phyloP scores from a whole-genome alignment of 2,797 vertebrate genomes.

The Orientallactaga sibirica region DNA sequence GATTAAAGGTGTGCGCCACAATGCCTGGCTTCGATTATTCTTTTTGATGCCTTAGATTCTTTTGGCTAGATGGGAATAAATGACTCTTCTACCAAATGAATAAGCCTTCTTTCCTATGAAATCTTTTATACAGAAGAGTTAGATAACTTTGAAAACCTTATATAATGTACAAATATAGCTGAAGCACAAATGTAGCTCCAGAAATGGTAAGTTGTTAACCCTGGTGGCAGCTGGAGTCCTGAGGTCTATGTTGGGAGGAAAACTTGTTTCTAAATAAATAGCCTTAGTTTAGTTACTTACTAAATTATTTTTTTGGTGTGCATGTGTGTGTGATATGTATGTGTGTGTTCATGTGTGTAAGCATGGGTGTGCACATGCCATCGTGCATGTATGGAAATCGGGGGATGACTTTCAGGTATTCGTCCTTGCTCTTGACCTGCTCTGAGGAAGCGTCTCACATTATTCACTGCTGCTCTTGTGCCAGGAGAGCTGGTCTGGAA shows the following conservation, averaged over 20 bases:
- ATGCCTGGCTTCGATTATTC: neutral
- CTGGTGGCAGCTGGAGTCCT: neutral
- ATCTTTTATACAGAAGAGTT: neutral
- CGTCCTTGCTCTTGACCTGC: too few species aligned
- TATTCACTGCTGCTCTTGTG: too few species aligned
- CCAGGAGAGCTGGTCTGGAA: too few species aligned
- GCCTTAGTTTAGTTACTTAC: neutral
- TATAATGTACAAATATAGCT: neutral
- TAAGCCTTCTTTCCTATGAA: neutral
- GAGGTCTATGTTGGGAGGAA: neutral
- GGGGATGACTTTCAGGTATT: too few species aligned
- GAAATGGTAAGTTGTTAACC: neutral
- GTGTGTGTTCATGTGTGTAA: too few species aligned
- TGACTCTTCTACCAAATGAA: neutral
- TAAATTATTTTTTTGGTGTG: slow-evolving; percentile 36
- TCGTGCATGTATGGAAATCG: too few species aligned
- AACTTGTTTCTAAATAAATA: neutral
- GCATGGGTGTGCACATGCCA: too few species aligned
- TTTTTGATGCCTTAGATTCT: slow-evolving; percentile 46
- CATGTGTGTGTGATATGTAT: too few species aligned
- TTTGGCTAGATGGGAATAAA: slow-evolving; percentile 14
- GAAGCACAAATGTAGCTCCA: neutral
- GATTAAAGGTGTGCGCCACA: too few species aligned
- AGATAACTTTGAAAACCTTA: neutral
- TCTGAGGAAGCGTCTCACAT: too few species aligned